These are phyloP conservation scores for Melinaea marsaeus DNA, from an alignment of 2,888 invertebrate genomes.

Conservation along the genomic window DNA sequence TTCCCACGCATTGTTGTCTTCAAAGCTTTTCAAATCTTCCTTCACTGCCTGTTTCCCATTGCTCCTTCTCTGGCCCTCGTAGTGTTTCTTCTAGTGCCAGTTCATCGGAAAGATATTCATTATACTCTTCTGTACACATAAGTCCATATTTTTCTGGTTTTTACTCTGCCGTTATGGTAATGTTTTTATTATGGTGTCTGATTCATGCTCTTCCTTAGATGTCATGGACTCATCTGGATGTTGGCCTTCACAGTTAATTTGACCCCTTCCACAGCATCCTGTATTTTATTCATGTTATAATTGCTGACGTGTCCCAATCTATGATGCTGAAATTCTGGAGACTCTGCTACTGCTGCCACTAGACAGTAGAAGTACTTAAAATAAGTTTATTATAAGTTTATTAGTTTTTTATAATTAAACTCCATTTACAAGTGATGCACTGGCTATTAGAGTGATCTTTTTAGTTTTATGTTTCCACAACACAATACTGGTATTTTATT, in stretches of 20 bases:
- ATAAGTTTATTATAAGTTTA: too few species aligned
- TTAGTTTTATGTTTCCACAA: slow-evolving; percentile 17
- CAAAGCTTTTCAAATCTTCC: neutral
- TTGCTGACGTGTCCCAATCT: slow-evolving; percentile 27
- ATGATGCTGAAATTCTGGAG: slow-evolving; percentile 23
- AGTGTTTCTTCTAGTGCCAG: too few species aligned
- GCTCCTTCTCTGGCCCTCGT: too few species aligned
- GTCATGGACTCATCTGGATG: neutral
- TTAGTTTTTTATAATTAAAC: slow-evolving; percentile 19
- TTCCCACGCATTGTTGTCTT: slow-evolving; percentile 26
- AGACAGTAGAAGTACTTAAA: slow-evolving; percentile 3
- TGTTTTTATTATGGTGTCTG: too few species aligned
- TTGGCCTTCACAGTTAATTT: slow-evolving; percentile 8
- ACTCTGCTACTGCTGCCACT: slow-evolving; percentile 14
- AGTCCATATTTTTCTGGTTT: too few species aligned
- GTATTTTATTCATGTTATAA: slow-evolving; percentile 22
- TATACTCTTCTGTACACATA: too few species aligned
- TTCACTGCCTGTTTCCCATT: too few species aligned
- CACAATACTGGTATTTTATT: slow-evolving; percentile 27
- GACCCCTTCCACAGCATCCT: slow-evolving; percentile 16
- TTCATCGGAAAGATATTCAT: too few species aligned
- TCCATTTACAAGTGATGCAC: too few species aligned
- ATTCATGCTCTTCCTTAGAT: too few species aligned
- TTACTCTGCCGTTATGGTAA: too few species aligned
- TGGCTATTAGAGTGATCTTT: neutral